Evolutionary conservation across 1,140 invertebrate species (phyloP).

Genomic region (Plodia interpunctella): DNA sequence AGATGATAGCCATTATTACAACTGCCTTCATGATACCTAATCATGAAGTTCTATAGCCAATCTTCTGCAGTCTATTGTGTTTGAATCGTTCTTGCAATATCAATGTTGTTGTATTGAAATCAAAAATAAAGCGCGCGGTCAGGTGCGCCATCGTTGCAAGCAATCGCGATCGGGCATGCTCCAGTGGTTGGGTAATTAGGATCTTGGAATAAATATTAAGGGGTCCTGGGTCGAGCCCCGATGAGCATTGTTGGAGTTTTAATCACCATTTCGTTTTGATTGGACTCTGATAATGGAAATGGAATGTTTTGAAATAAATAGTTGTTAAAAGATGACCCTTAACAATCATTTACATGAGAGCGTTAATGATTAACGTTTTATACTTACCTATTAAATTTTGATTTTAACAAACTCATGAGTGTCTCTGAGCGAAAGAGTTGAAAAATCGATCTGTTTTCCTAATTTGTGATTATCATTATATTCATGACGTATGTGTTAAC

Average conservation of each 20-base stretch:
- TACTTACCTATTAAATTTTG: too few species aligned
- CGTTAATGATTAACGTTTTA: too few species aligned
- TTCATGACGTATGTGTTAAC: too few species aligned
- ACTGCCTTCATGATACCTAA: neutral
- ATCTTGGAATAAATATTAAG: constrained; percentile 66
- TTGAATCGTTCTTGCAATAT: constrained; percentile 55
- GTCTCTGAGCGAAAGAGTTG: too few species aligned
- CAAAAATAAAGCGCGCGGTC: constrained; percentile 50
- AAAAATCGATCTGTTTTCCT: too few species aligned
- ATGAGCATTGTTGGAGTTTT: constrained; percentile 14
- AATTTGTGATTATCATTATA: too few species aligned
- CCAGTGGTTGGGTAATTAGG: constrained; percentile 62
- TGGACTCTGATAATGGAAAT: neutral
- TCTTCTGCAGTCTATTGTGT: constrained; percentile 26
- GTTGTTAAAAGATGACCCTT: too few species aligned
- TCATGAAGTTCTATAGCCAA: neutral
- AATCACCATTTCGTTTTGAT: neutral
- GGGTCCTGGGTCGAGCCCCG: constrained; percentile 44
- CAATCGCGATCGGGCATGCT: constrained; percentile 45
- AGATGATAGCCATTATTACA: too few species aligned
- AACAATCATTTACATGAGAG: too few species aligned
- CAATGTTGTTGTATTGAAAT: constrained; percentile 63
- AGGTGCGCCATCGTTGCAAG: constrained; percentile 54
- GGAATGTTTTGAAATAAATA: too few species aligned
- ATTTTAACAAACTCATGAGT: too few species aligned